Evolutionary conservation across 2,113 vertebrate genomes (phyloP).

Genomic region (Hystrix brachyura): DNA sequence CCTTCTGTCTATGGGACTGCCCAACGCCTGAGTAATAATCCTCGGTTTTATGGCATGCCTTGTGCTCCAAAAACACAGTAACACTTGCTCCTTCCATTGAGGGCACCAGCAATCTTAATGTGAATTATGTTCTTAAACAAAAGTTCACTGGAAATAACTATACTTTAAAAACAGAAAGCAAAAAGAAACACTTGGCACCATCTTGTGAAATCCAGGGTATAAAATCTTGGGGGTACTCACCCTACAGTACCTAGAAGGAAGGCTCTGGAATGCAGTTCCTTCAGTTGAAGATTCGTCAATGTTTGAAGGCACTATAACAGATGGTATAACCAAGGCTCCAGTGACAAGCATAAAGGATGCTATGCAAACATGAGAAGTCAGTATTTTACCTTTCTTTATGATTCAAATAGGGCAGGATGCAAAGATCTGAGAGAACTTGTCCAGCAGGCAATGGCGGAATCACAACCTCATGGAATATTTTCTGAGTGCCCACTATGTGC

Average conservation of each 20-base stretch:
- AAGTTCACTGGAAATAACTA: not conserved
- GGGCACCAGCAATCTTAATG: not conserved
- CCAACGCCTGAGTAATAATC: constrained; percentile 1
- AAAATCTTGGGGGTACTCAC: not conserved
- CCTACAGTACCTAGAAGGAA: not conserved
- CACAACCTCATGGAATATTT: accelerated
- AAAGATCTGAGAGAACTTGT: not conserved
- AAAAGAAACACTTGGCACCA: not conserved
- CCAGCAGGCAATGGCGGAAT: not conserved
- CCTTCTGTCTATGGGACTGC: not conserved
- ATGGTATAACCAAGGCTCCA: constrained; percentile 15
- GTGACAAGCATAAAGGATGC: not conserved
- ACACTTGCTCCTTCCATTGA: not conserved
- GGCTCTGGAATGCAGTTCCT: not conserved
- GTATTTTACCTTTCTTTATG: not conserved
- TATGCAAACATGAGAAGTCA: not conserved
- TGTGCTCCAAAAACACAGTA: not conserved
- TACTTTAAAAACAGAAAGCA: not conserved
- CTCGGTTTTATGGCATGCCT: not conserved
- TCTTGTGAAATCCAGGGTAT: not conserved
- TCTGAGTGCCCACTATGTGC: accelerated
- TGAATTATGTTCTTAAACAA: not conserved
- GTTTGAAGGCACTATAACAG: not conserved
- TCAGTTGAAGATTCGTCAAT: not conserved
- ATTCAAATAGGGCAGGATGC: not conserved